Base-by-base conservation (phyloP, 2,797 vertebrate species). In the Crotalus adamanteus region DNA sequence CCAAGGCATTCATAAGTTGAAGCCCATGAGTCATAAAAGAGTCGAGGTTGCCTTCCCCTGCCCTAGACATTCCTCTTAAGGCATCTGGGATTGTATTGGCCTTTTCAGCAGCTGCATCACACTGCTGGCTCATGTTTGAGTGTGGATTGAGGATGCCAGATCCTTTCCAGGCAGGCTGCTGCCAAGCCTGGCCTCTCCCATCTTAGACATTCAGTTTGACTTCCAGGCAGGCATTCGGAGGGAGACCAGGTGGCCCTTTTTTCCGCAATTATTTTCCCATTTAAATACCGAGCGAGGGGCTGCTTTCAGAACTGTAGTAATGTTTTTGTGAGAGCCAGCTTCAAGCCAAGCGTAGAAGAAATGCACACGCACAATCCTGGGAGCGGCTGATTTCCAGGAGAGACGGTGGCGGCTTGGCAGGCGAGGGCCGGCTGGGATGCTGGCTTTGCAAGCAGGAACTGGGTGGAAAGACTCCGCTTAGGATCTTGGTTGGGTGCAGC, bases 281-380 rank as follows among this genome's bases (percentile, higher is more conserved):
- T 37, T 18, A 37, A 37, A 37, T 6, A n/a, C 3, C 22, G 4
- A 60, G 61, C 28, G 9, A 8, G 6, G 69, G 31, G 69, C 31
- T 1, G 69, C 69, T 0, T 37, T 3, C 0, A 8, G 31, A 73
- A 16, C 31, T 1, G 0, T 1, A 4, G 65, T 2, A 7, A 16
- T 16, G 0, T 18, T 37, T 73, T 18, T 16, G 69, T 16, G 69
- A 73, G 31, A 42, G 31, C 18, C 69, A 42, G 31, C 18, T 9
- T 18, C 0, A 18, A 78, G 31, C 16, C 69, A 9, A 3, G 31
- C 31, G 4, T 20, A 3, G 18, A 78, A 42, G 31, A 18, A 9
- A 9, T 1, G 37, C 37, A 18, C 2, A 37, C 14, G 6, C 65
- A 42, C 7, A 20, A 3, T 16, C 11, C 18, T 42, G 31, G 69